Evolutionary conservation across 2,797 vertebrate genomes (phyloP).

Genomic region (Erethizon dorsatum): DNA sequence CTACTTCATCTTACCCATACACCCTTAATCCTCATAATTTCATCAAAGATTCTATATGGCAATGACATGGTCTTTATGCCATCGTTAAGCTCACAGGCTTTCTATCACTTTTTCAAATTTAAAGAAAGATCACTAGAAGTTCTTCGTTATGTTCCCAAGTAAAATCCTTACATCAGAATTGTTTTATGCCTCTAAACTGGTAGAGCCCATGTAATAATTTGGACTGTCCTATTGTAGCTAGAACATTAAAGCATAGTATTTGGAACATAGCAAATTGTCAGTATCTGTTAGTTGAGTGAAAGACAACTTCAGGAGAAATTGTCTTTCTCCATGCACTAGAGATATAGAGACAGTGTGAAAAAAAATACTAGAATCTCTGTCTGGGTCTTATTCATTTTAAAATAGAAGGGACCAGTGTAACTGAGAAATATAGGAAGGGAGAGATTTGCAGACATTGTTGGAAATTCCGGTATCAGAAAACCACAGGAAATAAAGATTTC

Average conservation of each 20-base stretch:
- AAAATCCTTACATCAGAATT: neutral
- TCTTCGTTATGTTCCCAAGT: neutral
- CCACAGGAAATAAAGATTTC: neutral
- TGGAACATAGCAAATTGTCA: neutral
- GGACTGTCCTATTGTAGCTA: neutral
- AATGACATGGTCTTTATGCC: neutral
- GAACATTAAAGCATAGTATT: neutral
- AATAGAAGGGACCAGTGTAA: neutral
- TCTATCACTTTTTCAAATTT: neutral
- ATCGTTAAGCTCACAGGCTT: neutral
- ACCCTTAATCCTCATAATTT: neutral
- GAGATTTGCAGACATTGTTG: neutral
- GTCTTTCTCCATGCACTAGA: neutral
- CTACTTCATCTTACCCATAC: neutral
- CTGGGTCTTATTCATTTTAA: neutral
- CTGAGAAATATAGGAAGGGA: neutral
- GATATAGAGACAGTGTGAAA: neutral
- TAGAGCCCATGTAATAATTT: neutral
- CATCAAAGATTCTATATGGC: neutral
- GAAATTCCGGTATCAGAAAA: neutral
- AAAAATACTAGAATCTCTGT: neutral
- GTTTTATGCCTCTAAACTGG: neutral
- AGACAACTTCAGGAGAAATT: neutral
- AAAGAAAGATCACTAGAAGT: neutral
- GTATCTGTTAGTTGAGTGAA: neutral